These are phyloP conservation scores for Gobiocypris rarus DNA, from an alignment of 2,113 vertebrate genomes.

Conservation along the genomic window DNA sequence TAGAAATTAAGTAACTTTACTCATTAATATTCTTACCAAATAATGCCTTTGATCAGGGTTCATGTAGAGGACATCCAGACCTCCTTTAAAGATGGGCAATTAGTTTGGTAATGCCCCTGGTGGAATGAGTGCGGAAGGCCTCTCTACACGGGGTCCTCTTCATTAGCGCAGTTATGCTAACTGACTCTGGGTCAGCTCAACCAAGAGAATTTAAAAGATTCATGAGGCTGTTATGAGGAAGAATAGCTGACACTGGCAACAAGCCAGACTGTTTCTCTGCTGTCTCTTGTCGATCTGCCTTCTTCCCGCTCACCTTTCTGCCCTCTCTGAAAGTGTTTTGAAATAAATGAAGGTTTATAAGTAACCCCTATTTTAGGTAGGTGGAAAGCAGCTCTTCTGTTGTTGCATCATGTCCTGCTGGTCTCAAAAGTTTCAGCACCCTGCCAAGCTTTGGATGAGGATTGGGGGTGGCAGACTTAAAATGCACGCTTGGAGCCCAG, in stretches of 20 bases:
- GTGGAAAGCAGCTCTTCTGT: conserved; percentile 59
- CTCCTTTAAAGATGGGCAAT: conserved; percentile 34
- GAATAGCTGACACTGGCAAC: conserved; percentile 38
- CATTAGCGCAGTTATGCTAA: conserved; percentile 50
- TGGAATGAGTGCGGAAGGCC: conserved; percentile 38
- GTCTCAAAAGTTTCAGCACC: conserved; percentile 41
- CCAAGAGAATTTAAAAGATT: conserved; percentile 41
- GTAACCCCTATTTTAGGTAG: conserved; percentile 53
- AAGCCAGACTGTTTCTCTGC: conserved; percentile 29
- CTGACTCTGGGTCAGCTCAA: conserved; percentile 41
- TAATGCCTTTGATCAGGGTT: conserved; percentile 48
- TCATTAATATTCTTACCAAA: conserved; percentile 45
- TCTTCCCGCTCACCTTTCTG: not conserved
- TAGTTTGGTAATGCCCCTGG: conserved; percentile 42
- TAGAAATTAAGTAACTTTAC: conserved; percentile 36
- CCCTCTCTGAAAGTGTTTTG: conserved; percentile 58
- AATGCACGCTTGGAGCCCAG: conserved; percentile 50
- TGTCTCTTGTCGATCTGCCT: conserved; percentile 32
- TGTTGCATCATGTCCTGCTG: conserved; percentile 51
- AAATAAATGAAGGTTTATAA: conserved; percentile 53
- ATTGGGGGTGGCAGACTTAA: conserved; percentile 19
- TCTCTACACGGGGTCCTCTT: conserved; percentile 27
- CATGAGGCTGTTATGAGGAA: conserved; percentile 29
- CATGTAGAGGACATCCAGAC: conserved; percentile 51
- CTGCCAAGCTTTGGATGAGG: conserved; percentile 36